Percentiles rank a stretch among this genome's conserved stretches.
phyloP scores from a whole-genome alignment of 2,797 vertebrate genomes.

The Labroides dimidiatus region DNA sequence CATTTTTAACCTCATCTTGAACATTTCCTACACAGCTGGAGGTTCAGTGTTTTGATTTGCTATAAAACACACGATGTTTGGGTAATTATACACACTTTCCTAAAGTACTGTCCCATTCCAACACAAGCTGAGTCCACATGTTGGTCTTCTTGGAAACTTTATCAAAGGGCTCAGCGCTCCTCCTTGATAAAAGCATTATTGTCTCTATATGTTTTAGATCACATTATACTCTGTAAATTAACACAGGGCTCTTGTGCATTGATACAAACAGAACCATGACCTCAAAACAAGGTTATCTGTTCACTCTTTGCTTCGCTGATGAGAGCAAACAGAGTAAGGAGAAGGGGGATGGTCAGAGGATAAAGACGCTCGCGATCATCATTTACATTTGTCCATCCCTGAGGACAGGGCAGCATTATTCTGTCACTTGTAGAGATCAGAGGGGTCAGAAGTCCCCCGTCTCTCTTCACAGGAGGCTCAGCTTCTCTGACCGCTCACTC shows the following conservation, averaged over 20 bases:
- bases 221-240: too few relatives aligned
- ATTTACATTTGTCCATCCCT: constrained; percentile 52
- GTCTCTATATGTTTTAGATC: too few relatives aligned
- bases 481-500: constrained; percentile 19
- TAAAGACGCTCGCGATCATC: constrained; percentile 21
- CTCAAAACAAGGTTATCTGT: constrained; percentile 37
- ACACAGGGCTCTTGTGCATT: neutral
- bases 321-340: constrained; percentile 21
- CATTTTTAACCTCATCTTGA: too few relatives aligned
- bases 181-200: neutral
- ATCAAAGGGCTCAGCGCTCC: neutral
- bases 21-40: too few relatives aligned
- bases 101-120: too few relatives aligned
- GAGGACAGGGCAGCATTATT: constrained; percentile 54
- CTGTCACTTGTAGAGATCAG: constrained; percentile 66
- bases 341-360: neutral
- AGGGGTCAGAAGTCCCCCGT: constrained; percentile 55
- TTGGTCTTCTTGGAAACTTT: too few relatives aligned
- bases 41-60: too few relatives aligned
- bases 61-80: too few relatives aligned
- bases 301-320: constrained; percentile 16
- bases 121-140: too few relatives aligned
- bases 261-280: neutral
- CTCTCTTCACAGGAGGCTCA: constrained; percentile 34
- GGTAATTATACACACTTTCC: too few relatives aligned